Percentiles rank a stretch among this genome's conserved stretches.
Conservation (phyloP, 2,113 vertebrate species). For the Macrotis lagotis region DNA sequence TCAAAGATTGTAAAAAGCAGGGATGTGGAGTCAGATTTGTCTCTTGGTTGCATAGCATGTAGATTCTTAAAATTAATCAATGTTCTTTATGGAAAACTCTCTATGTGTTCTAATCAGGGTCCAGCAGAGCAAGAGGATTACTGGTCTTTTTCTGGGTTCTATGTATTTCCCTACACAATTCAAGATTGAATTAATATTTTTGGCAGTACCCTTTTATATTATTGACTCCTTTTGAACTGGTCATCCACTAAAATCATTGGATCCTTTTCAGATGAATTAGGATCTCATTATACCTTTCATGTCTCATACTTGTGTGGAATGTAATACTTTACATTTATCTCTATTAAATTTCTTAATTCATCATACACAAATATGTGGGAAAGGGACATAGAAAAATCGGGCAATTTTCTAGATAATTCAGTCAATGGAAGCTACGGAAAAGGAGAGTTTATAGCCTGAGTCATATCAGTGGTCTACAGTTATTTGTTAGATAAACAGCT, state of each 20-base stretch:
- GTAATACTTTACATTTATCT: neutral
- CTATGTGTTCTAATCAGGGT: neutral
- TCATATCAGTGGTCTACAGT: neutral
- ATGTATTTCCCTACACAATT: neutral
- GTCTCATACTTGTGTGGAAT: neutral
- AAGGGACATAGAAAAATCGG: neutral
- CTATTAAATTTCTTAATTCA: neutral
- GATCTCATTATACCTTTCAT: neutral
- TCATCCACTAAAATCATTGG: neutral
- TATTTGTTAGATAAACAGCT: neutral
- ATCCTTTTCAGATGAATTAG: neutral
- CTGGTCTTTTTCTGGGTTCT: neutral
- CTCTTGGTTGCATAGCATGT: neutral
- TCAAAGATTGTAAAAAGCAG: neutral
- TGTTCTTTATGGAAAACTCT: neutral
- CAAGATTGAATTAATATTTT: neutral
- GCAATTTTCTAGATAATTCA: neutral
- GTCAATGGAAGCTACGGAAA: neutral
- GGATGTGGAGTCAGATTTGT: neutral
- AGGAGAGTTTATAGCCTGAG: neutral
- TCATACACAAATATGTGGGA: neutral
- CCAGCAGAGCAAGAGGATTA: neutral
- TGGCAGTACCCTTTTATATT: neutral
- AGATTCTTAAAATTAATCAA: neutral
- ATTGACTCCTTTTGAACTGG: neutral